A percentile compares a stretch with the other conserved stretches of the same genome.
These are phyloP conservation scores for Eilema depressum DNA, from an alignment of 2,888 invertebrate genomes.

Conservation along the genomic window DNA sequence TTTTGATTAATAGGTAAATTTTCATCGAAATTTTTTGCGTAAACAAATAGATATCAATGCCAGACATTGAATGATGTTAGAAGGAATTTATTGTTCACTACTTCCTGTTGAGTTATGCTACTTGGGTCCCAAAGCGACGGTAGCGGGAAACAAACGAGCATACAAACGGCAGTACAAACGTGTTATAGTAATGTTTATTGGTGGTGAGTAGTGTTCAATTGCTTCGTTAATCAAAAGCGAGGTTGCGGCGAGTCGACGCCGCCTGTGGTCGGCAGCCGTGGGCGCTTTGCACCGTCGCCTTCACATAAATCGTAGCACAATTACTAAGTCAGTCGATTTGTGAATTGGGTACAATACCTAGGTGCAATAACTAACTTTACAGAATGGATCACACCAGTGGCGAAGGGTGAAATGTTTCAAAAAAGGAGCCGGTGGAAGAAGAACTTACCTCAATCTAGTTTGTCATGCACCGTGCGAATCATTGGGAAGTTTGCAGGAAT, in stretches of 20 bases:
- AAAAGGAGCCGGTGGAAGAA: too few species aligned
- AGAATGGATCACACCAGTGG: slow-evolving; percentile 3
- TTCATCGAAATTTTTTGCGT: slow-evolving; percentile 6
- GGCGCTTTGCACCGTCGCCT: slow-evolving; percentile 40
- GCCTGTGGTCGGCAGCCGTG: slow-evolving; percentile 38
- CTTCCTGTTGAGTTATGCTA: slow-evolving; percentile 32
- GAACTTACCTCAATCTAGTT: too few species aligned
- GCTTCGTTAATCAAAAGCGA: slow-evolving; percentile 57
- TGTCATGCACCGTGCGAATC: too few species aligned
- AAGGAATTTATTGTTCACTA: slow-evolving; percentile 46
- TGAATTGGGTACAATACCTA: slow-evolving; percentile 28
- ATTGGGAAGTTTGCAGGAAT: too few species aligned
- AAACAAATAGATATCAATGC: slow-evolving; percentile 25
- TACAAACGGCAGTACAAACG: slow-evolving; percentile 38
- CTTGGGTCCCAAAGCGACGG: slow-evolving; percentile 38
- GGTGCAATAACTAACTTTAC: neutral
- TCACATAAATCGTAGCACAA: slow-evolving; percentile 50
- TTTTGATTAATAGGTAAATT: slow-evolving; percentile 9
- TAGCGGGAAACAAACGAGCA: slow-evolving; percentile 18
- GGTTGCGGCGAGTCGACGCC: slow-evolving; percentile 35
- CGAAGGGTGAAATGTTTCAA: too few species aligned
- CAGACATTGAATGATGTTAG: slow-evolving; percentile 42
- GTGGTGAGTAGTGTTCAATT: slow-evolving; percentile 50
- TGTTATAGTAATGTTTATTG: slow-evolving; percentile 54
- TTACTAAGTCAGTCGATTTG: slow-evolving; percentile 32